Conservation (phyloP, 2,888 invertebrate genomes). For the Metallyticus violacea region DNA sequence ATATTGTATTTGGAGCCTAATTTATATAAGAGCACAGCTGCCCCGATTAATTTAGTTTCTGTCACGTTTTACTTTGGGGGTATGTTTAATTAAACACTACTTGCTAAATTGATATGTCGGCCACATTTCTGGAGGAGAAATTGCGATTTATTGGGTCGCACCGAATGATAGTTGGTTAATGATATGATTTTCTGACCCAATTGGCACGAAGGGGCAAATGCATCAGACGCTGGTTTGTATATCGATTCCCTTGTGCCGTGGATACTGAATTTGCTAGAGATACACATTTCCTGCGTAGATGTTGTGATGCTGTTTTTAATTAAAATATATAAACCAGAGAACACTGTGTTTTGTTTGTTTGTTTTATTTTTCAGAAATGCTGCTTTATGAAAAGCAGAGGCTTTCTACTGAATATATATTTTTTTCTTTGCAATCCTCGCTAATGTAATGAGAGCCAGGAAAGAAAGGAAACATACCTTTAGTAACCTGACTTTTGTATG, state of each 20-base stretch:
- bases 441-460: too few relatives aligned
- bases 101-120: neutral
- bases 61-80: neutral
- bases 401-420: too few relatives aligned
- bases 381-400: too few relatives aligned
- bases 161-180: neutral
- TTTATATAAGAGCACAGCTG: neutral
- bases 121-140: neutral
- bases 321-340: too few relatives aligned
- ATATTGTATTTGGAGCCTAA: neutral
- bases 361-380: neutral
- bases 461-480: too few relatives aligned
- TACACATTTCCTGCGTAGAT: neutral
- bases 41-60: neutral
- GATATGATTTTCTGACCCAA: constrained; percentile 3
- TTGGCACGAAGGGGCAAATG: neutral
- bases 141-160: neutral
- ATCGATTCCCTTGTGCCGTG: neutral
- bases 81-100: neutral
- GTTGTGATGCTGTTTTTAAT: neutral
- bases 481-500: too few relatives aligned
- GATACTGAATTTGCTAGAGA: neutral
- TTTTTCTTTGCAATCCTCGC: too few relatives aligned
- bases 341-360: neutral
- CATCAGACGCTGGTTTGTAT: too few relatives aligned